phyloP scores from a whole-genome alignment of 2,797 vertebrate genomes.

The Sarcoramphus papa region DNA sequence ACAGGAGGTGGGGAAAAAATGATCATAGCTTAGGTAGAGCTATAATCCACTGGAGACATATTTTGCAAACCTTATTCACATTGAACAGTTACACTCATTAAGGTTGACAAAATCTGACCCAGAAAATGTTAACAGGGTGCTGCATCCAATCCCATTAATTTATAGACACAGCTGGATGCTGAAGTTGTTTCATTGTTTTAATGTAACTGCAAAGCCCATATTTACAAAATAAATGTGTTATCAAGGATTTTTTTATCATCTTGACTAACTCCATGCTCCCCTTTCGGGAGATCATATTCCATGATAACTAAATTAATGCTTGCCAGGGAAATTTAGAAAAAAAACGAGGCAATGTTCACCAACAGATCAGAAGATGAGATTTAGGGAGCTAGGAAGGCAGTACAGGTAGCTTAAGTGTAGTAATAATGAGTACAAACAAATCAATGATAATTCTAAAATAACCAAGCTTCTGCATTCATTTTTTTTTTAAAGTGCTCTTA shows the following conservation, averaged over 20 bases:
- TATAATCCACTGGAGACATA: neutral
- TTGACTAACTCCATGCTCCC: neutral
- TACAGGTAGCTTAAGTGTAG: neutral
- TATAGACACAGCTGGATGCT: neutral
- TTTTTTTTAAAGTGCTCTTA: neutral
- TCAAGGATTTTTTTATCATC: neutral
- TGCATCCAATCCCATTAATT: neutral
- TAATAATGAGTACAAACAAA: neutral
- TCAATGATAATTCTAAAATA: neutral
- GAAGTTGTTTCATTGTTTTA: neutral
- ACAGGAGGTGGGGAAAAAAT: neutral
- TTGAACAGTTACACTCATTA: neutral
- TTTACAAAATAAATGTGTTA: neutral
- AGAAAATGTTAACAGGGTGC: neutral
- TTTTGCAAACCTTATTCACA: neutral
- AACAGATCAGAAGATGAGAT: neutral
- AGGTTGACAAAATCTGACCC: neutral
- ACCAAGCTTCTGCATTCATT: neutral
- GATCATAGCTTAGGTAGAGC: neutral
- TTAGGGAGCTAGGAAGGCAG: neutral
- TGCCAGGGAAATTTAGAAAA: neutral
- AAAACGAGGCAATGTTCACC: neutral
- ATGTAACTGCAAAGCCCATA: neutral
- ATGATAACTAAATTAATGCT: neutral
- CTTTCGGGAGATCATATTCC: neutral